Percentiles rank a stretch among this genome's conserved stretches.
phyloP scores from a whole-genome alignment of 2,888 invertebrate genomes.

The Acanthacorydalis orientalis region DNA sequence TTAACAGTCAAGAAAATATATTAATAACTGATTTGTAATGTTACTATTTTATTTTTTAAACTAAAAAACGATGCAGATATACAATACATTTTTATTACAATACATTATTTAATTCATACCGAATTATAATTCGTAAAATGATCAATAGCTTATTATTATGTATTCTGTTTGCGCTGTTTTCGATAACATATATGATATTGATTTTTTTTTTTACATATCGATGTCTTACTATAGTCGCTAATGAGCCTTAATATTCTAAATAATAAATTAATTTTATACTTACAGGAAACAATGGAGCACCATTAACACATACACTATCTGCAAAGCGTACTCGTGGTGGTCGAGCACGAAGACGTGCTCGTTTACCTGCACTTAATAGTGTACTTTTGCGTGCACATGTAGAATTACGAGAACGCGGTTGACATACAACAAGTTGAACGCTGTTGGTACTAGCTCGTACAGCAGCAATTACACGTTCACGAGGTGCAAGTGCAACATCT shows the following conservation, averaged over 20 bases:
- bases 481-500: slow-evolving; percentile 68
- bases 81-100: too few relatives aligned
- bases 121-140: too few relatives aligned
- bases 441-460: slow-evolving; percentile 65
- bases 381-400: slow-evolving; percentile 55
- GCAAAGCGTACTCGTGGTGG: slow-evolving; percentile 79
- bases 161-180: too few relatives aligned
- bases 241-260: too few relatives aligned
- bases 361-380: slow-evolving; percentile 71
- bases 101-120: too few relatives aligned
- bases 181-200: background rate
- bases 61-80: too few relatives aligned
- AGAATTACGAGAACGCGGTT: slow-evolving; percentile 52
- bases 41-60: too few relatives aligned
- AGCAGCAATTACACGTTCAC: slow-evolving; percentile 77
- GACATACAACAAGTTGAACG: slow-evolving; percentile 66
- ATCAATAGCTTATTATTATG: too few relatives aligned
- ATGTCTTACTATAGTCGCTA: too few relatives aligned
- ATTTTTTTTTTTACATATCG: too few relatives aligned
- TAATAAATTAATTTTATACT: slow-evolving; percentile 17
- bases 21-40: too few relatives aligned
- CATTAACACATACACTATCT: slow-evolving; percentile 75
- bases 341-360: slow-evolving; percentile 61
- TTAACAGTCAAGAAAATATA: too few relatives aligned
- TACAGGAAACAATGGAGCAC: slow-evolving; percentile 65